Evolutionary conservation across 2,797 vertebrate species (phyloP).

Genomic region (Fundulus diaphanus): DNA sequence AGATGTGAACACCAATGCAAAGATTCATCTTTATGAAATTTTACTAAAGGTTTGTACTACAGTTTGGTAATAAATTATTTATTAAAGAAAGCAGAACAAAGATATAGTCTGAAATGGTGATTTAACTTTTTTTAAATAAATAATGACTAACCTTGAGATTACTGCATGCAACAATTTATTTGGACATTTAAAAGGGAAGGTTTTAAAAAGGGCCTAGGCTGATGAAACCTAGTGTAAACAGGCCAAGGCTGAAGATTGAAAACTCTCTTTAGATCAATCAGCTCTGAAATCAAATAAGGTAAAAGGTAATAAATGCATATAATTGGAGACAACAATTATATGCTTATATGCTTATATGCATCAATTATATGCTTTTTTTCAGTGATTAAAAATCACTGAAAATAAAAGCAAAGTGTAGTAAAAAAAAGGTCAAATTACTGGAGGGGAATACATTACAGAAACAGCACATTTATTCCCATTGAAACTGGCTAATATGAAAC

Average conservation of each 20-base stretch:
- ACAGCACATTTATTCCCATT: neutral
- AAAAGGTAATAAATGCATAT: constrained; percentile 39
- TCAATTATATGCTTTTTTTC: too few species aligned
- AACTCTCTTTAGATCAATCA: constrained; percentile 53
- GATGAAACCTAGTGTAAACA: constrained; percentile 64
- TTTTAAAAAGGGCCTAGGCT: constrained; percentile 51
- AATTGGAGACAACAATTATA: constrained; percentile 10
- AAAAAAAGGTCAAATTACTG: neutral
- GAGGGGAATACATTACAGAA: neutral
- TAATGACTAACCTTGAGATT: constrained; percentile 12
- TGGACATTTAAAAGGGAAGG: constrained; percentile 47
- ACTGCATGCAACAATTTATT: constrained; percentile 41
- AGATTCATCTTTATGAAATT: constrained; percentile 11
- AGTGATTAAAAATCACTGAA: too few species aligned
- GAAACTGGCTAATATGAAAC: too few species aligned
- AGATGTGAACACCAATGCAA: constrained; percentile 3
- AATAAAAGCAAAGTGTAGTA: neutral
- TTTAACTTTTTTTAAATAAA: constrained; percentile 10
- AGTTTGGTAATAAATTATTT: constrained; percentile 4
- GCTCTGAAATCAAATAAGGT: neutral
- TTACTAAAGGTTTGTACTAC: neutral
- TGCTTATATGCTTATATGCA: too few species aligned
- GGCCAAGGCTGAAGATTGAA: constrained; percentile 37
- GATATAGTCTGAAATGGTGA: constrained; percentile 8
- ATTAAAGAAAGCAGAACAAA: neutral